Evolutionary conservation across 2,113 vertebrate genomes (phyloP).

Genomic region (Corydoras sp.): DNA sequence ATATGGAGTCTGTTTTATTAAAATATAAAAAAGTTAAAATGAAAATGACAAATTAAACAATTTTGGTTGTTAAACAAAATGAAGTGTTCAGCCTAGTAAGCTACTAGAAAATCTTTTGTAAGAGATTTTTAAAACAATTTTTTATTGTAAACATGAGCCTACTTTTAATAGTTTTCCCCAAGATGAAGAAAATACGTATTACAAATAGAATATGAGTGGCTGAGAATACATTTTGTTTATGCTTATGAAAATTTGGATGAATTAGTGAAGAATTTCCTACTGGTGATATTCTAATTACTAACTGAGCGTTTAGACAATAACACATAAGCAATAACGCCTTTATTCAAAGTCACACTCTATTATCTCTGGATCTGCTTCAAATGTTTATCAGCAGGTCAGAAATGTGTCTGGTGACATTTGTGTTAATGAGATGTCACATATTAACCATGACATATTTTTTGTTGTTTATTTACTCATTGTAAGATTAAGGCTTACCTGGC

Average conservation of each 20-base stretch:
- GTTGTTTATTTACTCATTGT: background rate
- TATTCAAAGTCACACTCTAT: constrained; percentile 7
- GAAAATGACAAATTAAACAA: too few species aligned
- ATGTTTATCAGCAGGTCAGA: constrained; percentile 15
- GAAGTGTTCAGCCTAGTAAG: too few species aligned
- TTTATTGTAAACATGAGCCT: too few species aligned
- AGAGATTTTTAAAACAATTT: too few species aligned
- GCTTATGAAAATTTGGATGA: constrained; percentile 23
- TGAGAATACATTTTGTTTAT: constrained; percentile 9
- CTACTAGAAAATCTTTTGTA: too few species aligned
- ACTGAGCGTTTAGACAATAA: constrained; percentile 31
- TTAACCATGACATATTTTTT: constrained; percentile 40
- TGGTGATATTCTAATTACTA: constrained; percentile 35
- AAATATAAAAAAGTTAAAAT: too few species aligned
- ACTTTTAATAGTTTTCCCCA: too few species aligned
- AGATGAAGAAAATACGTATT: too few species aligned
- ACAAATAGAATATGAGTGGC: too few species aligned
- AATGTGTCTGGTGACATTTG: constrained; percentile 25
- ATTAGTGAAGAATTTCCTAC: constrained; percentile 34
- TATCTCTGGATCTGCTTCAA: constrained; percentile 26
- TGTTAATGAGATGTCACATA: constrained; percentile 31
- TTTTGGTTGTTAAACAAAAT: too few species aligned
- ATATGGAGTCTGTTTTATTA: too few species aligned
- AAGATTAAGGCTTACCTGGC: constrained; percentile 15
- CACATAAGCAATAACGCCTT: constrained; percentile 31